Evolutionary conservation across 1,140 invertebrate species (phyloP).

Genomic region (Ectropis grisescens): DNA sequence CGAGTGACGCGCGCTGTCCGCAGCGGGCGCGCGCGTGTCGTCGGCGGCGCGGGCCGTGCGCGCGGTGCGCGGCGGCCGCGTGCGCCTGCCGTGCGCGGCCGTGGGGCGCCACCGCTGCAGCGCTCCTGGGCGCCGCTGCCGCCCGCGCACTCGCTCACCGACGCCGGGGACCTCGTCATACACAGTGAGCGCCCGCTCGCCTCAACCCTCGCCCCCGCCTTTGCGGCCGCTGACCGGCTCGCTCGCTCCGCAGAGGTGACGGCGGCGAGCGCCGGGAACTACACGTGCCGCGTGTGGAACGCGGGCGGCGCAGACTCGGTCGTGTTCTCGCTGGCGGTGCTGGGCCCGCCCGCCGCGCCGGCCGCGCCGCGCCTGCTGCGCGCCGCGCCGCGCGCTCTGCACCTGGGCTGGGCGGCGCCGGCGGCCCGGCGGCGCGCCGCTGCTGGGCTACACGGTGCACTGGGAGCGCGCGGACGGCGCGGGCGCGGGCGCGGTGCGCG

Average conservation of each 20-base stretch:
- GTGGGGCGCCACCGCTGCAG: slow-evolving; percentile 75
- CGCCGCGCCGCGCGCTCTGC: slow-evolving; percentile 77
- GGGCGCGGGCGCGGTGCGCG: slow-evolving; percentile 70
- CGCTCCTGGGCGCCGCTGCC: slow-evolving; percentile 76
- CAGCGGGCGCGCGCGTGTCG: slow-evolving; percentile 77
- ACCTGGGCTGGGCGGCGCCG: slow-evolving; percentile 78
- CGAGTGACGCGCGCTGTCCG: slow-evolving; percentile 17
- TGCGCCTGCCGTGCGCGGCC: slow-evolving; percentile 77
- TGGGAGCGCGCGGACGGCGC: slow-evolving; percentile 25
- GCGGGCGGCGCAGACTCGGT: slow-evolving; percentile 82
- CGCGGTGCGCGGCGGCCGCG: slow-evolving; percentile 72
- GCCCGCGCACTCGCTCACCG: slow-evolving; percentile 73
- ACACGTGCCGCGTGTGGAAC: slow-evolving; percentile 84
- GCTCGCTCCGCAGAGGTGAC: slow-evolving; percentile 63
- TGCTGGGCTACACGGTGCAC: slow-evolving; percentile 61
- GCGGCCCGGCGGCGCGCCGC: slow-evolving; percentile 76
- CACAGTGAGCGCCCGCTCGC: slow-evolving; percentile 61
- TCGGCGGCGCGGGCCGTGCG: slow-evolving; percentile 77
- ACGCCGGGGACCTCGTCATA: slow-evolving; percentile 76
- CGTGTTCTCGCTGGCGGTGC: slow-evolving; percentile 76
- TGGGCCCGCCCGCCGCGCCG: slow-evolving; percentile 75
- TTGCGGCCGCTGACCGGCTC: too few species aligned
- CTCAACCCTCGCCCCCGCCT: neutral
- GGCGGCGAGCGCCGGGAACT: slow-evolving; percentile 79
- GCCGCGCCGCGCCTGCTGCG: slow-evolving; percentile 75